Conservation (phyloP, 2,888 invertebrate genomes). For the Cerastis leucographa region DNA sequence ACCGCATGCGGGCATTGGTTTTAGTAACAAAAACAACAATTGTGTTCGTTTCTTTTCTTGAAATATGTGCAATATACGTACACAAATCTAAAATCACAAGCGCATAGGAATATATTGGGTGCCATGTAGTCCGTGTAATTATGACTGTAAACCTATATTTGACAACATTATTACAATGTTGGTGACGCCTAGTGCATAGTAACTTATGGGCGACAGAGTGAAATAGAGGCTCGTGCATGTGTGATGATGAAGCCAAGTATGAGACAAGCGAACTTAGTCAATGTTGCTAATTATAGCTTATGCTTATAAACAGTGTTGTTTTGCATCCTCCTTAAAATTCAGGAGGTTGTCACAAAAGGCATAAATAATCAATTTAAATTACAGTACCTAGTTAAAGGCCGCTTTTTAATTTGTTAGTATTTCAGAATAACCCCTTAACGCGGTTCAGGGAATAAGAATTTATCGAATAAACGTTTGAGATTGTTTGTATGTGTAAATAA, state of each 20-base stretch:
- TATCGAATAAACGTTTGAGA: no score
- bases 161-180: not conserved
- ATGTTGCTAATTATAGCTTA: not conserved
- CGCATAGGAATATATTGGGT: not conserved
- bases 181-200: no score
- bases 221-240: constrained; percentile 6
- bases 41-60: not conserved
- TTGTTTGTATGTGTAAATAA: no score
- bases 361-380: no score
- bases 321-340: no score
- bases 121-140: not conserved
- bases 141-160: not conserved
- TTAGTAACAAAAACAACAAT: not conserved
- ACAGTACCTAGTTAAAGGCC: no score
- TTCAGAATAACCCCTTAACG: no score
- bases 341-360: no score
- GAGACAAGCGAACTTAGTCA: not conserved
- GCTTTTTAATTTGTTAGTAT: no score
- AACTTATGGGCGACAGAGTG: no score
- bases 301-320: no score
- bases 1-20: not conserved
- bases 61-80: not conserved
- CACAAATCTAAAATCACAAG: not conserved
- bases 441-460: no score
- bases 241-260: not conserved